phyloP scores from a whole-genome alignment of 37 sponge, comb jelly and placozoan genomes.

The Halichondria panicea region DNA sequence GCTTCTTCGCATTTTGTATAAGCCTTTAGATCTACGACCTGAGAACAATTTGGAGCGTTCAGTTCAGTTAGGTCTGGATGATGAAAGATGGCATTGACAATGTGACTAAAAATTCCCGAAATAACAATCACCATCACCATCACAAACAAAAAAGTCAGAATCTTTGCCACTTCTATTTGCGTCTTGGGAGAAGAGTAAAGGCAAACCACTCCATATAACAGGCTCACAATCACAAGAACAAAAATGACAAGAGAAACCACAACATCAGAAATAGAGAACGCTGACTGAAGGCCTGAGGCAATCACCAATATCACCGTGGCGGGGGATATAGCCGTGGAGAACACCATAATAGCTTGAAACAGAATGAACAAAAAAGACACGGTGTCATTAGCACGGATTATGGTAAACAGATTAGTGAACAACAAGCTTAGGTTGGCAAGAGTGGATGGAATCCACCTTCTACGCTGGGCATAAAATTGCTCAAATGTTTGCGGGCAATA shows the following conservation, averaged over 20 bases:
- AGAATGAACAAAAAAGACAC: slow-evolving; percentile 73
- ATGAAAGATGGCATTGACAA: slow-evolving; percentile 23
- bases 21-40: neutral
- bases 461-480: slow-evolving; percentile 88
- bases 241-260: neutral
- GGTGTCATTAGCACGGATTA: slow-evolving; percentile 63
- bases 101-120: slow-evolving; percentile 46
- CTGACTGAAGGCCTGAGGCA: slow-evolving; percentile 58
- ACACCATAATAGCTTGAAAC: slow-evolving; percentile 72
- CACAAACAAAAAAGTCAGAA: slow-evolving; percentile 75
- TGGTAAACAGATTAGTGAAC: slow-evolving; percentile 32
- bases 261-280: slow-evolving; percentile 7
- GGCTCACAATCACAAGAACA: slow-evolving; percentile 17
- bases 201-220: slow-evolving; percentile 58
- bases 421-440: slow-evolving; percentile 76
- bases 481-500: slow-evolving; percentile 81
- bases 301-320: slow-evolving; percentile 81
- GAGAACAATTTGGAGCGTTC: neutral
- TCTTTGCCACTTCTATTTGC: slow-evolving; percentile 68
- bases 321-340: slow-evolving; percentile 78
- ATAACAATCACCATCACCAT: slow-evolving; percentile 73
- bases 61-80: neutral
- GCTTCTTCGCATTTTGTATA: neutral
- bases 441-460: slow-evolving; percentile 90
- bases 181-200: slow-evolving; percentile 45